A percentile compares a stretch with the other conserved stretches of the same genome.
Evolutionary conservation across 53 echinoderm and acorn worm genomes (phyloP).

Genomic region (Actinopyga echinites): DNA sequence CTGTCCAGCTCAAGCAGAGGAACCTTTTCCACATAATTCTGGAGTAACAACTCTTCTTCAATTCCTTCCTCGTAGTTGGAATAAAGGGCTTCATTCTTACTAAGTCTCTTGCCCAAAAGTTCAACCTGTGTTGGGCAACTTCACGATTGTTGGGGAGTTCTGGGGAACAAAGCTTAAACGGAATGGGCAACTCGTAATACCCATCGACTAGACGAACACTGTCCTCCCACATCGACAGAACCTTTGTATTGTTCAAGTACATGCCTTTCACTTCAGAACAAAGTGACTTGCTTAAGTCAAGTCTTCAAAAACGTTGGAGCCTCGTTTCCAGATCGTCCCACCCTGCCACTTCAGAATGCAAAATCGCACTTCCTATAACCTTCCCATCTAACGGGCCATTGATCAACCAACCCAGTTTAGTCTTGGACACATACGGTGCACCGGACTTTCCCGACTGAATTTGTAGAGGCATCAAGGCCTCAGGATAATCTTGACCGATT

Average conservation of each 20-base stretch:
- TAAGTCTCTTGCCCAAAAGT: not conserved
- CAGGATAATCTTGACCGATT: conserved; percentile 42
- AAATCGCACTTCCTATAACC: not conserved
- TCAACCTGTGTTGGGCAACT: not conserved
- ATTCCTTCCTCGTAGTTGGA: no score
- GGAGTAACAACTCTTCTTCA: no score
- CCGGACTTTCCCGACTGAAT: not conserved
- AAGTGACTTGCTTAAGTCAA: not conserved
- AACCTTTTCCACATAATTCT: no score
- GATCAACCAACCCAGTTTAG: conserved; percentile 10
- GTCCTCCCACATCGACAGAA: conserved; percentile 21
- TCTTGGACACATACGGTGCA: conserved; percentile 37
- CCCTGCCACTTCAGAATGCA: conserved; percentile 15
- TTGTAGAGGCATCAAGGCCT: conserved; percentile 23
- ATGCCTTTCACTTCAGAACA: conserved; percentile 26
- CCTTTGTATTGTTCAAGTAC: conserved; percentile 39
- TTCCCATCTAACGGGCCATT: conserved; percentile 31
- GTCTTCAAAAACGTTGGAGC: not conserved
- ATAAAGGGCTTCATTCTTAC: no score
- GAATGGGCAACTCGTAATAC: conserved; percentile 60
- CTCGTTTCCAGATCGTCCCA: conserved; percentile 1
- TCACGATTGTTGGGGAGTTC: conserved; percentile 6
- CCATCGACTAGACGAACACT: not conserved
- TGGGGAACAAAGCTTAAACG: conserved; percentile 2
- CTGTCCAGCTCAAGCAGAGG: no score